Percentiles rank a stretch among this genome's conserved stretches.
Conservation (phyloP, 1,140 invertebrate species). For the Cryptotermes secundus region DNA sequence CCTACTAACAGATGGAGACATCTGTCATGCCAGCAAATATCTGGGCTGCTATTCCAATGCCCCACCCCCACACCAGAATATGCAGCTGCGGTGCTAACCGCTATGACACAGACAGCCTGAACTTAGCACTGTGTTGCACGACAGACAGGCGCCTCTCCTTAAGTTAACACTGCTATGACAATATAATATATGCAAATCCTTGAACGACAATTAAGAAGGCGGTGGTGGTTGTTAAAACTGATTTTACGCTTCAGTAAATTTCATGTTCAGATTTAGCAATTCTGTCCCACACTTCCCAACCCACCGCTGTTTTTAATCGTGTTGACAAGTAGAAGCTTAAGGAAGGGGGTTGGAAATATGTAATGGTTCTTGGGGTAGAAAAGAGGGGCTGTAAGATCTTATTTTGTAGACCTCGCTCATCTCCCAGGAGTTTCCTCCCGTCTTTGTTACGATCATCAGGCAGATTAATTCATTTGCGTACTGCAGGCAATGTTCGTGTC, state of each 20-base stretch:
- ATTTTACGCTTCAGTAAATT: slow-evolving; percentile 26
- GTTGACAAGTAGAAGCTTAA: slow-evolving; percentile 20
- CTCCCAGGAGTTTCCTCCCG: not conserved
- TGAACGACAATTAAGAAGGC: slow-evolving; percentile 27
- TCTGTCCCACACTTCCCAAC: not conserved
- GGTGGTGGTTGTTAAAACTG: slow-evolving; percentile 29
- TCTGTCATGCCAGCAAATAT: too few species aligned
- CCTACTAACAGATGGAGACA: too few species aligned
- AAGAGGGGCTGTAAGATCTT: not conserved
- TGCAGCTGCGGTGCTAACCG: too few species aligned
- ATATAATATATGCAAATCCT: slow-evolving; percentile 21
- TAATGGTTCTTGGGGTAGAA: slow-evolving; percentile 10
- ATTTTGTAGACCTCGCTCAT: not conserved
- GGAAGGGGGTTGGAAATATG: not conserved
- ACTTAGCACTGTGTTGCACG: not conserved
- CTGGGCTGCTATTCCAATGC: too few species aligned
- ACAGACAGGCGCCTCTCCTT: not conserved
- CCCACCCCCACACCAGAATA: too few species aligned
- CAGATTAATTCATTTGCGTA: not conserved
- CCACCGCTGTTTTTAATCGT: slow-evolving; percentile 25
- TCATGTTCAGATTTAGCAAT: slow-evolving; percentile 19
- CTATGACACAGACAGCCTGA: not conserved
- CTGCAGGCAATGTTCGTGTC: not conserved
- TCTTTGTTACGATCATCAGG: not conserved
- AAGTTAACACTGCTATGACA: slow-evolving; percentile 21